These are phyloP conservation scores for Okamejei kenojei DNA, from an alignment of 2,797 vertebrate species.

Conservation along the genomic window DNA sequence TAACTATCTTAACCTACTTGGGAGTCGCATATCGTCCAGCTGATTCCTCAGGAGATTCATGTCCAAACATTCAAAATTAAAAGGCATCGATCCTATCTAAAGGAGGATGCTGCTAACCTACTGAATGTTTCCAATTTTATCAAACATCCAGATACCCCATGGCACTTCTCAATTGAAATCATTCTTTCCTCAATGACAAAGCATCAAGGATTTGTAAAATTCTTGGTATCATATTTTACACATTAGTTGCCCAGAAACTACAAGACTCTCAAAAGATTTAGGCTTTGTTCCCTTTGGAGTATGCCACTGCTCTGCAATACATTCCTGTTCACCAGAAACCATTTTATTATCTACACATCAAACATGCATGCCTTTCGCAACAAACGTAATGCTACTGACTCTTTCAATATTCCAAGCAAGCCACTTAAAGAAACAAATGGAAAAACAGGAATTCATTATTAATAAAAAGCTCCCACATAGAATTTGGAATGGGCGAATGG, in stretches of 20 bases:
- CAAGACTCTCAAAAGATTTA: not conserved
- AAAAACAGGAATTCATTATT: not conserved
- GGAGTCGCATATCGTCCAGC: not conserved
- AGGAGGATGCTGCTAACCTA: no score
- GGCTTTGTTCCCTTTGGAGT: not conserved
- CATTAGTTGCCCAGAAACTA: not conserved
- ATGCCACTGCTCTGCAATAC: not conserved
- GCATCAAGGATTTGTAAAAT: not conserved
- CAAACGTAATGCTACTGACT: not conserved
- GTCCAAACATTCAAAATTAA: not conserved
- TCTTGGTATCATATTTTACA: not conserved
- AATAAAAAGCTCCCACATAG: not conserved
- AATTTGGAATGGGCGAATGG: conserved; percentile 39
- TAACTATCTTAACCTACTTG: no score
- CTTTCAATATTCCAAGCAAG: not conserved
- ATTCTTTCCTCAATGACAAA: not conserved
- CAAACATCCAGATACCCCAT: no score
- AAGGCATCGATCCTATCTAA: not conserved
- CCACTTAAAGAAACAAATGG: not conserved
- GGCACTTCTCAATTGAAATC: no score
- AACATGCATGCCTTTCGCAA: not conserved
- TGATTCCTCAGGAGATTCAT: not conserved
- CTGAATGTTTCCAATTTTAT: no score
- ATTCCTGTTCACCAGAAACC: not conserved
- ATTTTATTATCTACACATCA: conserved; percentile 23